Conservation (phyloP, 1,140 invertebrate species). For the Laupala kohalensis region DNA sequence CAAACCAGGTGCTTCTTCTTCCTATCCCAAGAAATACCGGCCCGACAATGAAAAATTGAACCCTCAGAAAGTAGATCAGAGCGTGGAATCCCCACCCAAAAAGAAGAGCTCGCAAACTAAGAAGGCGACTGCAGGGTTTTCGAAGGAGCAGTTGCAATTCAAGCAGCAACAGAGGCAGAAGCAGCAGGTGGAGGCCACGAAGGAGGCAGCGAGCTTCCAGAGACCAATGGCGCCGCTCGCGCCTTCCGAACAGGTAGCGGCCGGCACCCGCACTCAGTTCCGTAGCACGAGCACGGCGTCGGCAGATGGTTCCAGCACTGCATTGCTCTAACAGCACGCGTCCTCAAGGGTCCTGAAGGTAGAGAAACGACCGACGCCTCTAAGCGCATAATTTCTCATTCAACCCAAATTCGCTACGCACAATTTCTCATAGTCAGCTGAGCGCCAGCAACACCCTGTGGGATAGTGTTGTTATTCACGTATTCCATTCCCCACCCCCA, state of each 20-base stretch:
- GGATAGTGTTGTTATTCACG: no score
- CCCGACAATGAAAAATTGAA: not conserved
- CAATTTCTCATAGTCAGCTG: no score
- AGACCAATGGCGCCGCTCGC: not conserved
- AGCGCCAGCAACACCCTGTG: no score
- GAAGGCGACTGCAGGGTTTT: not conserved
- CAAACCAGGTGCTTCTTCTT: no score
- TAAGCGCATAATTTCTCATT: no score
- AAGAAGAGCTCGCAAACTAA: not conserved
- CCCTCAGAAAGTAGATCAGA: not conserved
- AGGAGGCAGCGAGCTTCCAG: not conserved
- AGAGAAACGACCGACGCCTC: no score
- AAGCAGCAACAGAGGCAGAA: not conserved
- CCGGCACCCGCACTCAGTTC: not conserved
- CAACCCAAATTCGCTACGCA: no score
- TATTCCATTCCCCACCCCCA: no score
- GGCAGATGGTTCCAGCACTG: no score
- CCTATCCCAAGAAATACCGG: conserved; percentile 1
- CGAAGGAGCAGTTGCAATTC: not conserved
- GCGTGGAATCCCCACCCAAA: not conserved
- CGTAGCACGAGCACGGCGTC: not conserved
- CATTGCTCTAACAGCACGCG: not conserved
- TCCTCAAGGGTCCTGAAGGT: no score
- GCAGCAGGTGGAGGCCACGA: not conserved
- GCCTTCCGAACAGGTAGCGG: not conserved